Conservation (phyloP, 2,113 vertebrate species). For the Seriola dumerili region DNA sequence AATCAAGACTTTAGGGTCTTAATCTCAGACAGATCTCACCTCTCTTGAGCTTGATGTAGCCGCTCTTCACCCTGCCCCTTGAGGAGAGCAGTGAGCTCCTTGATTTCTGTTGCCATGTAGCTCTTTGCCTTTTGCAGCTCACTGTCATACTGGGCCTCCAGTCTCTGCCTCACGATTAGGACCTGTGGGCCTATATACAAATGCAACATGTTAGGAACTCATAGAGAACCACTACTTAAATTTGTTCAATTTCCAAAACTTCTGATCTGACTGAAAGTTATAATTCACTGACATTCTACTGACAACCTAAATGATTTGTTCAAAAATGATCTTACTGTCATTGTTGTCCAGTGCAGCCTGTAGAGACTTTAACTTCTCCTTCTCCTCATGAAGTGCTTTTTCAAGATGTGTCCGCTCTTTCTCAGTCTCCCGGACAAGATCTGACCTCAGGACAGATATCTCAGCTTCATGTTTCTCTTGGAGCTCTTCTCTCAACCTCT, state of each 20-base stretch:
- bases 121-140: constrained; percentile 78
- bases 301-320: background rate
- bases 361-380: constrained; percentile 81
- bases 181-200: constrained; percentile 65
- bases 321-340: constrained; percentile 61
- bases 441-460: constrained; percentile 69
- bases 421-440: constrained; percentile 50
- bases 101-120: constrained; percentile 77
- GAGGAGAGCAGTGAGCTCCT: constrained; percentile 69
- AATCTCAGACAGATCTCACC: constrained; percentile 75
- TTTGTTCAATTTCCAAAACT: background rate
- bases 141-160: constrained; percentile 68
- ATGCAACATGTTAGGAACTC: background rate
- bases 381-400: constrained; percentile 82
- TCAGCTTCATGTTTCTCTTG: constrained; percentile 64
- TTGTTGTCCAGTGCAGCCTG: constrained; percentile 80
- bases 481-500: constrained; percentile 78
- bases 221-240: background rate
- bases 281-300: background rate
- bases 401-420: constrained; percentile 75
- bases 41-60: constrained; percentile 82
- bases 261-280: background rate
- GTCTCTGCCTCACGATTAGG: constrained; percentile 59
- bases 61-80: constrained; percentile 82
- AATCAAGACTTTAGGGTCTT: background rate